Percentiles rank a stretch among this genome's conserved stretches.
These are phyloP conservation scores for Alitta virens DNA, from an alignment of 2,888 invertebrate species.

Conservation along the genomic window DNA sequence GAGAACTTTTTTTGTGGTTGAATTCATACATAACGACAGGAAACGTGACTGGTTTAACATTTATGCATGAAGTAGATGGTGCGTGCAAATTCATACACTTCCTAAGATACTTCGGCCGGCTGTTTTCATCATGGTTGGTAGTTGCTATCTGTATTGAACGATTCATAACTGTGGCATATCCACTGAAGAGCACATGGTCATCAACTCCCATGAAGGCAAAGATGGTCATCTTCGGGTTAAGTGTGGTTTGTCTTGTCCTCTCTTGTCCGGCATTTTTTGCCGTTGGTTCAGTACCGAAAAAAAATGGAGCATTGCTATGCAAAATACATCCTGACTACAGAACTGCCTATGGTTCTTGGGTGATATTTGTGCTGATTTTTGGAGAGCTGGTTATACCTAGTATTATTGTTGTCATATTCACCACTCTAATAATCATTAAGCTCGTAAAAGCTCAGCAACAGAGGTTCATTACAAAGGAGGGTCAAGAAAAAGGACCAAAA, in stretches of 20 bases:
- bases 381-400: conserved; percentile 7
- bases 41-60: neutral
- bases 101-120: conserved; percentile 2
- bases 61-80: neutral
- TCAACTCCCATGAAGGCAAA: conserved; percentile 3
- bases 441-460: neutral
- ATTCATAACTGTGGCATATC: conserved; percentile 11
- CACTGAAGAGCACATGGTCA: conserved; percentile 3
- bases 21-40: conserved; percentile 1
- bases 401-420: conserved; percentile 8
- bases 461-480: neutral
- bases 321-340: too few species aligned
- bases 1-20: conserved; percentile 13
- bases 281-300: neutral
- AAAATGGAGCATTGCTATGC: too few species aligned
- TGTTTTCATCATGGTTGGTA: conserved; percentile 6
- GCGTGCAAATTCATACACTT: neutral
- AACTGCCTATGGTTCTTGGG: neutral
- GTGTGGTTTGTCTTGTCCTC: neutral
- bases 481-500: neutral
- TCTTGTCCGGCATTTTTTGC: neutral
- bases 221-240: neutral
- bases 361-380: neutral
- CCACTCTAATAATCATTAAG: conserved; percentile 5
- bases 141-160: conserved; percentile 10